phyloP scores from a whole-genome alignment of 2,797 vertebrate genomes.

The Novumbra hubbsi region DNA sequence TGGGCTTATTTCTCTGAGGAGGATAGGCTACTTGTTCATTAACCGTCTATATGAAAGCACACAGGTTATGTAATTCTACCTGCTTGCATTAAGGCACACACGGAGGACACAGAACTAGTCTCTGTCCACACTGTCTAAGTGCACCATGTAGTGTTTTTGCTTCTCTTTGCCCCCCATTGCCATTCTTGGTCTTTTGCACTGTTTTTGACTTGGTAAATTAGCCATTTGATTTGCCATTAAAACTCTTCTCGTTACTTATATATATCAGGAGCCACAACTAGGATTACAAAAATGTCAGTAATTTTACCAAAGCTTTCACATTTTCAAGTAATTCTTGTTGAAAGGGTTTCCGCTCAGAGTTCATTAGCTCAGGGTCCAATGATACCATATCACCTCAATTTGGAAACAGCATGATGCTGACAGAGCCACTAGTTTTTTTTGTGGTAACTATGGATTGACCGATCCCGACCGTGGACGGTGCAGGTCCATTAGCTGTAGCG shows the following conservation, averaged over 20 bases:
- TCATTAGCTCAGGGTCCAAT: neutral
- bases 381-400: slow-evolving; percentile 8
- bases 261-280: too few species aligned
- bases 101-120: slow-evolving; percentile 18
- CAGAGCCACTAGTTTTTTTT: slow-evolving; percentile 8
- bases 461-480: neutral
- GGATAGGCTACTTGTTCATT: slow-evolving; percentile 20
- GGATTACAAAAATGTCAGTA: too few species aligned
- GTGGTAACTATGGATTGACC: slow-evolving; percentile 5
- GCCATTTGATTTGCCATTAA: slow-evolving; percentile 13
- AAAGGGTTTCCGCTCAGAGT: too few species aligned
- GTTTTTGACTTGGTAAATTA: too few species aligned
- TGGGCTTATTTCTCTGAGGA: slow-evolving; percentile 33
- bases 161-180: neutral
- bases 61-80: slow-evolving; percentile 28
- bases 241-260: too few species aligned
- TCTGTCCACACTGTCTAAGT: slow-evolving; percentile 12
- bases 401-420: neutral
- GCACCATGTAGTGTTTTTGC: neutral
- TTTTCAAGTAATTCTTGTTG: too few species aligned
- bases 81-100: slow-evolving; percentile 24
- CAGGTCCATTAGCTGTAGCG: neutral
- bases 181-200: neutral
- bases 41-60: slow-evolving; percentile 16
- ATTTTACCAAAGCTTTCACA: too few species aligned